These are phyloP conservation scores for Taeniopygia guttata DNA, from an alignment of 2,797 vertebrate genomes.

Conservation along the genomic window DNA sequence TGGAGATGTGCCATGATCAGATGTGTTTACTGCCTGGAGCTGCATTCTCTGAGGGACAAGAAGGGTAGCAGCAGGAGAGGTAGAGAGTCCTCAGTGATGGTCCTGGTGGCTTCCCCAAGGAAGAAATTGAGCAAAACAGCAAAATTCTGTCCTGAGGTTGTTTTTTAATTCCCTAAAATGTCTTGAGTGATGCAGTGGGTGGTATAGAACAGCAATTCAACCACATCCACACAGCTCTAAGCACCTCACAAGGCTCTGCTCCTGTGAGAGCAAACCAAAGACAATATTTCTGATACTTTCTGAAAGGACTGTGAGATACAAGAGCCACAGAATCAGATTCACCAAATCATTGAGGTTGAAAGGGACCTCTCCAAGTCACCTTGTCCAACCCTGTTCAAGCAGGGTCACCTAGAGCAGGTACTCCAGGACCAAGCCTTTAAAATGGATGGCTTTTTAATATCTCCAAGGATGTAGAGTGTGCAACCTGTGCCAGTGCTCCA, in stretches of 20 bases:
- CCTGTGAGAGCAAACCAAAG: neutral
- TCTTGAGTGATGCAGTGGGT: neutral
- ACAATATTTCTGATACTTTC: neutral
- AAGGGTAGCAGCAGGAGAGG: neutral
- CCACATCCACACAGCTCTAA: neutral
- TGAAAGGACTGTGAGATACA: neutral
- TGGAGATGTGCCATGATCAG: neutral
- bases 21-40: neutral
- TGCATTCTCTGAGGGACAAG: neutral
- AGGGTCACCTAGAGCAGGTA: neutral
- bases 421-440: neutral
- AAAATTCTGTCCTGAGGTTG: neutral
- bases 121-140: neutral
- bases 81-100: neutral
- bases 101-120: too few species aligned
- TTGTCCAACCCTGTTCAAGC: neutral
- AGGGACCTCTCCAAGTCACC: neutral
- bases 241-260: neutral
- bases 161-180: neutral
- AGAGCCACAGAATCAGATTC: neutral
- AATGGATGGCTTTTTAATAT: neutral
- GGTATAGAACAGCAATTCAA: neutral
- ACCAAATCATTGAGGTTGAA: neutral
- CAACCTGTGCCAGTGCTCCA: neutral
- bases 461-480: neutral